Conservation (phyloP, 1,140 invertebrate species). For the Manduca sexta region DNA sequence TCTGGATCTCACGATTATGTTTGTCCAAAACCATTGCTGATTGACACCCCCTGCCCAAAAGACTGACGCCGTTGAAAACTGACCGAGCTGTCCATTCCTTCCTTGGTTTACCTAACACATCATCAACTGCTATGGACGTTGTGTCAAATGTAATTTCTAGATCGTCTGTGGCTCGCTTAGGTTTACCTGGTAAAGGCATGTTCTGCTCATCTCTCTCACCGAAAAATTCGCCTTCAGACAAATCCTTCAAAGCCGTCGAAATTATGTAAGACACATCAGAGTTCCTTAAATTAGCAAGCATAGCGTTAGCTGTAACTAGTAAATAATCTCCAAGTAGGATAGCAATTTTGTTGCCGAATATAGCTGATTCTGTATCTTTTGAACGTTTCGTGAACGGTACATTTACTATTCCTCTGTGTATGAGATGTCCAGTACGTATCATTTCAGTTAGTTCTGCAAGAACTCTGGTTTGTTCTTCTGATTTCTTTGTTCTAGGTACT, state of each 20-base stretch:
- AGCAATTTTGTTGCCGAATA: constrained; percentile 93
- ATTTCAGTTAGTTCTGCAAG: constrained; percentile 95
- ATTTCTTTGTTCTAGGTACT: constrained; percentile 24
- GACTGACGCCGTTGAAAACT: constrained; percentile 82
- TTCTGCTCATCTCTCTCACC: constrained; percentile 85
- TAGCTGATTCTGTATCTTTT: constrained; percentile 57
- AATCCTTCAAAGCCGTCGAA: constrained; percentile 84
- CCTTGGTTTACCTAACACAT: constrained; percentile 77
- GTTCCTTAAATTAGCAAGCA: constrained; percentile 81
- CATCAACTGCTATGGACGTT: constrained; percentile 51
- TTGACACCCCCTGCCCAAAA: constrained; percentile 88
- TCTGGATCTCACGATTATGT: constrained; percentile 77
- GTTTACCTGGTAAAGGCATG: constrained; percentile 81
- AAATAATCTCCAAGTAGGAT: constrained; percentile 92
- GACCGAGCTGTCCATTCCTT: constrained; percentile 89
- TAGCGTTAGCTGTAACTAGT: constrained; percentile 86
- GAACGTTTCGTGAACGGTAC: constrained; percentile 73
- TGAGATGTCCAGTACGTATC: constrained; percentile 93
- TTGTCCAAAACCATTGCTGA: constrained; percentile 85
- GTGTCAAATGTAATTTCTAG: constrained; percentile 47
- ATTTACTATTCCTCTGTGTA: constrained; percentile 91
- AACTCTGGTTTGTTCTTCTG: constrained; percentile 80
- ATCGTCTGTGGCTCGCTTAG: constrained; percentile 43
- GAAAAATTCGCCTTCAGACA: constrained; percentile 90
- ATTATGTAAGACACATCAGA: constrained; percentile 88